A percentile compares a stretch with the other conserved stretches of the same genome.
phyloP scores from a whole-genome alignment of 2,797 vertebrate species.

The Oryzias sinensis region DNA sequence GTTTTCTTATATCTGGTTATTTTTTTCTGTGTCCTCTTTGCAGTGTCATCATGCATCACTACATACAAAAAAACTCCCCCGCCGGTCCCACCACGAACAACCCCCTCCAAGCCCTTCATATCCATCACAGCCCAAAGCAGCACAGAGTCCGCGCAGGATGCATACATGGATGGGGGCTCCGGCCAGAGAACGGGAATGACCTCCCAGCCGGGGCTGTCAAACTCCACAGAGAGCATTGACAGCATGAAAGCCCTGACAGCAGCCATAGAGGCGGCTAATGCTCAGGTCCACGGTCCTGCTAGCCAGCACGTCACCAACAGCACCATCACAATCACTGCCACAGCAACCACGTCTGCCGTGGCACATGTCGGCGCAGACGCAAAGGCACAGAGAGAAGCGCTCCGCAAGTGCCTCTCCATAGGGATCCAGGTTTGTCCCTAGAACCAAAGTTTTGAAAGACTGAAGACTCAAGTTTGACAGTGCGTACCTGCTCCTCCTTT shows the following conservation, averaged over 20 bases:
- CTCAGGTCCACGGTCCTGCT: constrained; percentile 93
- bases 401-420: constrained; percentile 87
- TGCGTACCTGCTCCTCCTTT: background rate
- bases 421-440: constrained; percentile 75
- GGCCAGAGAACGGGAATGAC: constrained; percentile 86
- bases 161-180: constrained; percentile 92
- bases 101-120: constrained; percentile 97
- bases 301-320: constrained; percentile 94
- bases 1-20: background rate
- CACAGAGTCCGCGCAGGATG: constrained; percentile 98
- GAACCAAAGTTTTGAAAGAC: background rate
- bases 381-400: constrained; percentile 87
- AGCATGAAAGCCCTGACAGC: constrained; percentile 99
- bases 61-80: constrained; percentile 99
- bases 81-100: constrained; percentile 92
- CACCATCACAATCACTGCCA: constrained; percentile 76
- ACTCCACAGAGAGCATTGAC: constrained; percentile 98
- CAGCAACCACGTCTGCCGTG: constrained; percentile 60
- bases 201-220: constrained; percentile 95
- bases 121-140: constrained; percentile 99
- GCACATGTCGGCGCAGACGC: constrained; percentile 61
- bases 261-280: constrained; percentile 97
- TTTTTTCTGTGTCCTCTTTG: constrained; percentile 1
- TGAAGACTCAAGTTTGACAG: constrained; percentile 18
- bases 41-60: constrained; percentile 99